Evolutionary conservation across 2,888 invertebrate genomes (phyloP).

Genomic region (Drosophila mercatorum): DNA sequence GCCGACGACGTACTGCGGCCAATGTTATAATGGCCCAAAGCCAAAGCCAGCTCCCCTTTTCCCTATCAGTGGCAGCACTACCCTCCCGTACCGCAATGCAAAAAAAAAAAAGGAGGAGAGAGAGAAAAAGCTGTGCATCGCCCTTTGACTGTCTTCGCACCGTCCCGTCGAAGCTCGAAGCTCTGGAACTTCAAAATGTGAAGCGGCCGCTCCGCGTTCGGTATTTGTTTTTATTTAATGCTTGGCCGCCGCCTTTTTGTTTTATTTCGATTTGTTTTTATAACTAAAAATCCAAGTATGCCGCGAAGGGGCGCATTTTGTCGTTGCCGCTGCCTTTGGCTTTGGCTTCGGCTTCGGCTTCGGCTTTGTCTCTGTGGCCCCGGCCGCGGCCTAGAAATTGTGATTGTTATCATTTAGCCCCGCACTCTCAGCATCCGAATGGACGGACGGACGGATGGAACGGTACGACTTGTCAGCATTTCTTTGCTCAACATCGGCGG

Average conservation of each 20-base stretch:
- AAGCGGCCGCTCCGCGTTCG: slow-evolving; percentile 24
- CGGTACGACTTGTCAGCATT: slow-evolving; percentile 18
- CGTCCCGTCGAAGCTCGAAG: slow-evolving; percentile 37
- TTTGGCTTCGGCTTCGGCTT: neutral
- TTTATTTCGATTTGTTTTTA: slow-evolving; percentile 37
- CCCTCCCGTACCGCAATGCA: slow-evolving; percentile 18
- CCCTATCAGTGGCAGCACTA: slow-evolving; percentile 2
- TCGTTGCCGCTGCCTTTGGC: neutral
- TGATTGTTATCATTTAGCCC: slow-evolving; percentile 35
- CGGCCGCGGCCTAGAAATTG: slow-evolving; percentile 11
- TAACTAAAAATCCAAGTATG: slow-evolving; percentile 24
- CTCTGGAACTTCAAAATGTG: slow-evolving; percentile 41
- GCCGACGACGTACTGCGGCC: slow-evolving; percentile 36
- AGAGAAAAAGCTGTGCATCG: slow-evolving; percentile 45
- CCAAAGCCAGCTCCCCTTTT: slow-evolving; percentile 36
- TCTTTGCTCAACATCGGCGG: neutral
- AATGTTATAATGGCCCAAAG: slow-evolving; percentile 62
- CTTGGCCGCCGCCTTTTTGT: slow-evolving; percentile 30
- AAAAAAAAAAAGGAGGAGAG: slow-evolving; percentile 18
- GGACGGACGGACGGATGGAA: neutral
- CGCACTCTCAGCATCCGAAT: slow-evolving; percentile 18
- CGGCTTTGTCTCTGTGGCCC: slow-evolving; percentile 2
- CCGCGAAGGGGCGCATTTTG: slow-evolving; percentile 22
- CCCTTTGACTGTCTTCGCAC: slow-evolving; percentile 61
- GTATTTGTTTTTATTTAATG: slow-evolving; percentile 59